Percentiles rank a stretch among this genome's conserved stretches.
These are phyloP conservation scores for Suncus etruscus DNA, from an alignment of 2,113 vertebrate genomes.

Conservation along the genomic window DNA sequence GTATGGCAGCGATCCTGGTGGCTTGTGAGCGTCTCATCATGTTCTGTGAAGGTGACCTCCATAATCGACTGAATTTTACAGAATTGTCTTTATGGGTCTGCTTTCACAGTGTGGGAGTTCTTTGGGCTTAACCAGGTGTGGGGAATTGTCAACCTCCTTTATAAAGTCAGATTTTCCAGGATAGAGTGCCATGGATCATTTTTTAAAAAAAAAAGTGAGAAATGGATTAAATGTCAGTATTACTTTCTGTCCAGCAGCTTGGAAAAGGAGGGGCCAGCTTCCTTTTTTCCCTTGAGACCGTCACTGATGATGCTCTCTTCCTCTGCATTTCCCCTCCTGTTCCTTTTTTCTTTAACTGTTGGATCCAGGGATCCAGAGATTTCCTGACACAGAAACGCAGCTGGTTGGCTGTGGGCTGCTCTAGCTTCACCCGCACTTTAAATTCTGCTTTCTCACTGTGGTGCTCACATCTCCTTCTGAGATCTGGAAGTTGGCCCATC, in stretches of 20 bases:
- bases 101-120: not conserved
- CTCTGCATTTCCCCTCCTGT: too few relatives aligned
- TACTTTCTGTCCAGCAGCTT: not conserved
- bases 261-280: not conserved
- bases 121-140: conserved; percentile 8
- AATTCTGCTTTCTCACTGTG: too few relatives aligned
- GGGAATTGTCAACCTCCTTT: not conserved
- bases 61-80: not conserved
- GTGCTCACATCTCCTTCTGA: too few relatives aligned
- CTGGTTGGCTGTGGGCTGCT: too few relatives aligned
- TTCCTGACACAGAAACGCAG: too few relatives aligned
- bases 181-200: not conserved
- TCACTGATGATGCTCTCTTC: too few relatives aligned
- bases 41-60: not conserved
- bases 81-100: conserved; percentile 56
- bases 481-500: too few relatives aligned
- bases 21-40: not conserved
- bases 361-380: too few relatives aligned
- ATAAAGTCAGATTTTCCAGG: conserved; percentile 36
- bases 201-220: not conserved
- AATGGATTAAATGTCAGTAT: not conserved
- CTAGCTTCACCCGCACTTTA: too few relatives aligned
- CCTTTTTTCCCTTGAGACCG: not conserved
- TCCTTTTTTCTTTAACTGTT: not conserved
- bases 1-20: not conserved